These are phyloP conservation scores for Bombus sibiricus DNA, from an alignment of 1,140 invertebrate genomes.

Conservation along the genomic window DNA sequence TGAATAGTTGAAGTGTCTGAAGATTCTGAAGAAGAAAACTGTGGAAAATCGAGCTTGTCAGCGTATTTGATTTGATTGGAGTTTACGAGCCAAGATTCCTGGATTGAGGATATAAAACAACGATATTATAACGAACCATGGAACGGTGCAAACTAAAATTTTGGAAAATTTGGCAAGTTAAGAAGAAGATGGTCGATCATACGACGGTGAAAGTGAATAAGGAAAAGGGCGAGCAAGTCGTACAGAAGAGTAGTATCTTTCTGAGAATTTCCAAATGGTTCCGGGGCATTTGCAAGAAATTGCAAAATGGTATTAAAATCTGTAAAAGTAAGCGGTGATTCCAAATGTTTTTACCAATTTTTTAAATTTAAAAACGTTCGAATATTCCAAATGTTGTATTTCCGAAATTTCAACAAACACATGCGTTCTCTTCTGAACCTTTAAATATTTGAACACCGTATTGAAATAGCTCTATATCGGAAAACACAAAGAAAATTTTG, in stretches of 20 bases:
- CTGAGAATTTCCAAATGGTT: slow-evolving; percentile 75
- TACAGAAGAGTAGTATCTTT: slow-evolving; percentile 29
- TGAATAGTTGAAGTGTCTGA: not conserved
- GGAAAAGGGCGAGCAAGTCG: accelerated
- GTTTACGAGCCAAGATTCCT: no score
- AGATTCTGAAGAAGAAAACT: not conserved
- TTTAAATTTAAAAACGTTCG: no score
- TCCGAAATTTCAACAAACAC: no score
- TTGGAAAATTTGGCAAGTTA: not conserved
- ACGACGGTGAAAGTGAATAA: slow-evolving; percentile 30
- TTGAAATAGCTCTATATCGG: no score
- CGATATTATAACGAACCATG: no score
- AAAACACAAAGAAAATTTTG: no score
- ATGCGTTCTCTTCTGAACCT: accelerated
- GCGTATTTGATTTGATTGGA: no score
- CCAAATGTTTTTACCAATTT: not conserved
- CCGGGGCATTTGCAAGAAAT: slow-evolving; percentile 66
- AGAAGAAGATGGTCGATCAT: slow-evolving; percentile 57
- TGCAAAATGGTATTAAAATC: slow-evolving; percentile 59
- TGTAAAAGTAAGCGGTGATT: slow-evolving; percentile 62
- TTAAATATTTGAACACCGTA: no score
- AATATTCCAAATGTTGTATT: no score
- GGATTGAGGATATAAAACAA: no score
- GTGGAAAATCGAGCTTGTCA: no score
- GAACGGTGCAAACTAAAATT: not conserved